Conservation (phyloP, 2,888 invertebrate species). For the Andrena trimmerana region DNA sequence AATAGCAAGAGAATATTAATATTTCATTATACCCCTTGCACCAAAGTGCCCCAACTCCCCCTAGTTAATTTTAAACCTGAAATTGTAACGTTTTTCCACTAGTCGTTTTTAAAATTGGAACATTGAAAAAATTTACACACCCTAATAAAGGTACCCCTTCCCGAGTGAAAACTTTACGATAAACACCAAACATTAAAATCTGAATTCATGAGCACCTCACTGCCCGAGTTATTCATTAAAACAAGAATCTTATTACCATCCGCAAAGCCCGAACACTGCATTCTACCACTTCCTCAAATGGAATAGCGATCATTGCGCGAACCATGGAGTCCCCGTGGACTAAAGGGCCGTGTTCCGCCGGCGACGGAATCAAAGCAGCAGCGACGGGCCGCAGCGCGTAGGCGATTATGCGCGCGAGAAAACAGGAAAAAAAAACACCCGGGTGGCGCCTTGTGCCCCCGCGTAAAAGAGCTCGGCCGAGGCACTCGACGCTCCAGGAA, state of each 20-base stretch:
- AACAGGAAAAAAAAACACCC: conserved; percentile 61
- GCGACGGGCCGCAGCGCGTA: not conserved
- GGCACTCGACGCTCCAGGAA: conserved; percentile 58
- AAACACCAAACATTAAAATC: no score
- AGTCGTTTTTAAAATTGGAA: no score
- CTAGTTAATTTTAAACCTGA: no score
- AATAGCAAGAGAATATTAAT: no score
- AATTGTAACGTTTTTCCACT: no score
- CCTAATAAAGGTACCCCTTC: no score
- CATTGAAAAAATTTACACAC: no score
- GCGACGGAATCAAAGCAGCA: conserved; percentile 1
- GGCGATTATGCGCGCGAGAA: conserved; percentile 40
- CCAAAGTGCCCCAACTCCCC: no score
- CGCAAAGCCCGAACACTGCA: not conserved
- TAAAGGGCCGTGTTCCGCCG: no score
- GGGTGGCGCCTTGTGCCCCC: conserved; percentile 63
- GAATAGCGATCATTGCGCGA: not conserved
- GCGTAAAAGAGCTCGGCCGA: conserved; percentile 43
- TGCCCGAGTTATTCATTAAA: not conserved
- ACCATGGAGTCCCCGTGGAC: not conserved
- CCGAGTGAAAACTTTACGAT: no score
- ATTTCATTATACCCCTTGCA: no score
- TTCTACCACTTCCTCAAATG: not conserved
- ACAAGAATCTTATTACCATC: not conserved
- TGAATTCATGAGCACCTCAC: no score